Conservation (phyloP, 92 coral and sea anemone species). For the Epizoanthus ramosus region DNA sequence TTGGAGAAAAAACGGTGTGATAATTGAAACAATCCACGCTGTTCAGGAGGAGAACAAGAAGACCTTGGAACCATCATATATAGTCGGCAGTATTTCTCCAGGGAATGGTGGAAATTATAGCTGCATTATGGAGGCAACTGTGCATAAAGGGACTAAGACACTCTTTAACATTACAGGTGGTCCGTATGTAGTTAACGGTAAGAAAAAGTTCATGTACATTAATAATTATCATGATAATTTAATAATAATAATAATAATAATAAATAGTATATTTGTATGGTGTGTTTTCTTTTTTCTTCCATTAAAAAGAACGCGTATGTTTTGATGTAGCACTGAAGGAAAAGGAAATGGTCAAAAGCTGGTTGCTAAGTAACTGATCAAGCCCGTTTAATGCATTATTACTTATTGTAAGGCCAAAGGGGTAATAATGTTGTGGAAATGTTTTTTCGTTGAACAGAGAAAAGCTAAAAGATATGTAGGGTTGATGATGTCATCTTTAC, state of each 20-base stretch:
- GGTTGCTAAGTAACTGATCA: too few species aligned
- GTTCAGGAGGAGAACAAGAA: not conserved
- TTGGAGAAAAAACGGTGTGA: not conserved
- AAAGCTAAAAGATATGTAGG: not conserved
- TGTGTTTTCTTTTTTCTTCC: too few species aligned
- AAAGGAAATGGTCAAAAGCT: too few species aligned
- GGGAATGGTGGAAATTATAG: not conserved
- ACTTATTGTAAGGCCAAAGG: too few species aligned
- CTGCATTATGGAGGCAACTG: not conserved
- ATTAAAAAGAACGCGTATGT: too few species aligned
- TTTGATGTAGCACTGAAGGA: too few species aligned
- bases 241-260: too few species aligned
- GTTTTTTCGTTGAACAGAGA: not conserved
- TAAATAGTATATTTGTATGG: too few species aligned
- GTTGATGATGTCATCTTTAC: not conserved
- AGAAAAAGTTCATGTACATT: not conserved
- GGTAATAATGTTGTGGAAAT: too few species aligned
- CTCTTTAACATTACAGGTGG: slow-evolving; percentile 24
- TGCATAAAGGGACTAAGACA: not conserved
- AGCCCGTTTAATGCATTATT: too few species aligned
- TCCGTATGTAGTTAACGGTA: slow-evolving; percentile 20
- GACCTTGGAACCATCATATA: not conserved
- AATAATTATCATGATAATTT: too few species aligned
- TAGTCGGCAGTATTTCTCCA: not conserved
- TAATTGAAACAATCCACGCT: not conserved